These are phyloP conservation scores for Paracanthobrama guichenoti DNA, from an alignment of 2,113 vertebrate species.

Conservation along the genomic window DNA sequence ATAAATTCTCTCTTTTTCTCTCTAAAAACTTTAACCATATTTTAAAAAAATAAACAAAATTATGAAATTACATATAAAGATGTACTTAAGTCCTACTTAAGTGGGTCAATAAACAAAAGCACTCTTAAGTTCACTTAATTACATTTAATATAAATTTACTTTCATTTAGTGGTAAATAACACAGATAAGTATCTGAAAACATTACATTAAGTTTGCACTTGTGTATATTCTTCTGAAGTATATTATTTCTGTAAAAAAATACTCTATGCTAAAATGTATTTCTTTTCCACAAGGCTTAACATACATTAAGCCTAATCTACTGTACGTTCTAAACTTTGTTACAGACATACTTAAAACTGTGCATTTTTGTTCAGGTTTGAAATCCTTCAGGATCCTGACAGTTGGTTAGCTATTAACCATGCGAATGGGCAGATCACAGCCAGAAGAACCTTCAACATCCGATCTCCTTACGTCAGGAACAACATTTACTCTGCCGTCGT, in stretches of 20 bases:
- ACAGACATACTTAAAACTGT: background rate
- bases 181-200: background rate
- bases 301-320: background rate
- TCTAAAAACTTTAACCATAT: too few species aligned
- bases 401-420: conserved; percentile 83
- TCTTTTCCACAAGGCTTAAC: background rate
- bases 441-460: conserved; percentile 78
- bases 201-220: background rate
- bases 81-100: background rate
- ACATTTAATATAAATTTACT: background rate
- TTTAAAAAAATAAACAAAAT: too few species aligned
- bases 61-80: background rate
- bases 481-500: conserved; percentile 83
- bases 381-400: conserved; percentile 82
- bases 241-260: background rate
- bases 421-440: conserved; percentile 77
- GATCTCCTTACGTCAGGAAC: conserved; percentile 78
- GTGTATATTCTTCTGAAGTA: background rate
- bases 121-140: background rate
- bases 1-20: too few species aligned
- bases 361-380: conserved; percentile 78
- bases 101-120: background rate
- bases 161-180: background rate
- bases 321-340: background rate
- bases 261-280: background rate